Evolutionary conservation across 2,113 vertebrate species (phyloP), one percentile per base, ranked within the genome.

Genomic region (Casuarius casuarius): DNA sequence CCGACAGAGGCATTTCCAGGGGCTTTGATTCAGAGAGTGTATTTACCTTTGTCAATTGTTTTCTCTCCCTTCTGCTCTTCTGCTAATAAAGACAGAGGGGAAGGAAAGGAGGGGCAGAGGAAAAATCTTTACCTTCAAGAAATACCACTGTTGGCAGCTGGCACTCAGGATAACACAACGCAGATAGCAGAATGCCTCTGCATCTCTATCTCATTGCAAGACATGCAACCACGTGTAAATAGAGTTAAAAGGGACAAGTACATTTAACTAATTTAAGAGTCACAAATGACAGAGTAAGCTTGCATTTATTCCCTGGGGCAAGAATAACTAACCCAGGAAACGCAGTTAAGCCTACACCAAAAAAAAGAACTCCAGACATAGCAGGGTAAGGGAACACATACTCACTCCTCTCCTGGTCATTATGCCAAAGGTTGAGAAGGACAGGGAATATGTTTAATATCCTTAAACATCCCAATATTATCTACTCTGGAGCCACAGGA

Each of bases 11-110:
- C 7, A 1, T 58, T 96, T 95, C 51, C 54, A 95, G 58, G 76
- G 61, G 40, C 80, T 94, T 94, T 88, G 93, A 92, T 91, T 91
- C 84, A 78, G 33, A 81, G 52, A 54, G 14, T 26, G 22, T 82
- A 93, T 95, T 94, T 6, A 81, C 95, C 84, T 93, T 83, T 87
- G 91, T 87, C 94, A 90, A 29, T 18, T 83, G 67, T 77, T 85
- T 95, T 90, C 58, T 68, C 81, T 90, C 65, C 44, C 49, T 89
- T 90, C 78, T 82, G 29, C 12, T 87, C 49, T 91, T 72, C 65
- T 81, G 14, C n/a, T 85, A 83, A 56, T 70, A 90, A 81, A 89
- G 75, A 81, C 49, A 70, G 63, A 63, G 8, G 5, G 35, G 58
- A 87, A 7, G 22, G 40, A 20, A 79, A 88, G 28, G 28, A 90